phyloP scores from a whole-genome alignment of 2,888 invertebrate species.

The Acronicta alni region DNA sequence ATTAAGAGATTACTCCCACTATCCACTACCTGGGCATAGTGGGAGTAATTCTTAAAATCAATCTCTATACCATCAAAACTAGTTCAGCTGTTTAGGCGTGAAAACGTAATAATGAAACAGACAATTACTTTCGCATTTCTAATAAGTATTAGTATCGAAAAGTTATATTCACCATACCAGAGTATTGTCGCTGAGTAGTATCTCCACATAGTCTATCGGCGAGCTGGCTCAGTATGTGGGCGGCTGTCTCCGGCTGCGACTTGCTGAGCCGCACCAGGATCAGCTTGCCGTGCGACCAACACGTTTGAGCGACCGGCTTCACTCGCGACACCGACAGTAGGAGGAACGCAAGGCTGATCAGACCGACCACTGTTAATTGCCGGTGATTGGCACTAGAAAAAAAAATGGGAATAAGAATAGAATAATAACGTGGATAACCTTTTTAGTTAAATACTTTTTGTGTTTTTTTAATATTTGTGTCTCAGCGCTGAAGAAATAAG shows the following conservation, averaged over 20 bases:
- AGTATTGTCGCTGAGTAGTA: slow-evolving; percentile 68
- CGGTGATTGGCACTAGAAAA: slow-evolving; percentile 78
- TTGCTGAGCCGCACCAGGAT: slow-evolving; percentile 77
- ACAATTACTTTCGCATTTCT: too few species aligned
- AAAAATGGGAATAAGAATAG: slow-evolving; percentile 3
- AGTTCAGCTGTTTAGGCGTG: too few species aligned
- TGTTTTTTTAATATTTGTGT: too few species aligned
- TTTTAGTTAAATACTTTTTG: too few species aligned
- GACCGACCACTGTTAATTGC: slow-evolving; percentile 77
- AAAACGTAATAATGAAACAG: too few species aligned
- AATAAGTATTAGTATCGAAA: too few species aligned
- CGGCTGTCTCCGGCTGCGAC: slow-evolving; percentile 75
- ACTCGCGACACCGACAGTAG: slow-evolving; percentile 68
- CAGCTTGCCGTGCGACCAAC: slow-evolving; percentile 78
- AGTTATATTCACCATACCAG: slow-evolving; percentile 74
- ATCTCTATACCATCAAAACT: too few species aligned
- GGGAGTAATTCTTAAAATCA: too few species aligned
- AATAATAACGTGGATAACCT: too few species aligned
- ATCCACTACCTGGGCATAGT: too few species aligned
- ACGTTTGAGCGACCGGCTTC: slow-evolving; percentile 64
- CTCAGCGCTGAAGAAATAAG: too few species aligned
- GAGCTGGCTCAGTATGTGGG: slow-evolving; percentile 72
- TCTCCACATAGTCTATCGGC: slow-evolving; percentile 73
- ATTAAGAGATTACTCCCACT: too few species aligned
- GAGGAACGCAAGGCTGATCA: slow-evolving; percentile 77